Conservation (phyloP, 2,113 vertebrate species). For the Oreocharis arfaki region DNA sequence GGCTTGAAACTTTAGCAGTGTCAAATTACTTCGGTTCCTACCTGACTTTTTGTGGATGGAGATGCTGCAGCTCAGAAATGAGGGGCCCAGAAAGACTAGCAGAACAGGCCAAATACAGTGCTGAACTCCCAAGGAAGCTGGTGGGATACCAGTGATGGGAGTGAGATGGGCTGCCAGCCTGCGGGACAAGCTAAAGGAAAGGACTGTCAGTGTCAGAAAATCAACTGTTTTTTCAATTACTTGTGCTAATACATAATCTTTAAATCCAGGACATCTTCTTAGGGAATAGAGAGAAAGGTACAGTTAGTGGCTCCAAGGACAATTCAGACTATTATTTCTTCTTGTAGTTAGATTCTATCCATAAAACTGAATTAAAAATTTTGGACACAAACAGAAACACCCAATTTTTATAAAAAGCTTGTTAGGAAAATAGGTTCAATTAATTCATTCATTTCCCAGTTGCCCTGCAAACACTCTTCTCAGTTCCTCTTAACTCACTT, state of each 20-base stretch:
- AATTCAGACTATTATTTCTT: neutral
- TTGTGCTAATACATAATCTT: neutral
- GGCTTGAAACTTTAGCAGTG: neutral
- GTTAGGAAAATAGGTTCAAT: neutral
- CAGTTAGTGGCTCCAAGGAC: neutral
- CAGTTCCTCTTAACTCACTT: neutral
- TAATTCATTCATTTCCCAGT: neutral
- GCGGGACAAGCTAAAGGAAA: neutral
- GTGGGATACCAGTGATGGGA: neutral
- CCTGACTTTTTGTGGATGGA: neutral
- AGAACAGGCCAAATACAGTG: neutral
- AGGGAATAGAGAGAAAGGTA: neutral
- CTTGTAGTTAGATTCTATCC: neutral
- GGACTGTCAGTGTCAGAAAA: neutral
- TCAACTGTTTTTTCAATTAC: neutral
- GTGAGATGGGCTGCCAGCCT: neutral
- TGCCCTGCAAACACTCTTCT: neutral
- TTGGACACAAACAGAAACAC: neutral
- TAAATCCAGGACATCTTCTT: conserved; percentile 2
- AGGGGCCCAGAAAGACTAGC: neutral
- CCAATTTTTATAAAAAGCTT: neutral
- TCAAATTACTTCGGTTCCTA: neutral
- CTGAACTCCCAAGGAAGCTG: neutral
- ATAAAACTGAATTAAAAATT: neutral
- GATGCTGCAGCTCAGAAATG: neutral